phyloP scores from a whole-genome alignment of 2,888 invertebrate genomes.

The Elegia similella region DNA sequence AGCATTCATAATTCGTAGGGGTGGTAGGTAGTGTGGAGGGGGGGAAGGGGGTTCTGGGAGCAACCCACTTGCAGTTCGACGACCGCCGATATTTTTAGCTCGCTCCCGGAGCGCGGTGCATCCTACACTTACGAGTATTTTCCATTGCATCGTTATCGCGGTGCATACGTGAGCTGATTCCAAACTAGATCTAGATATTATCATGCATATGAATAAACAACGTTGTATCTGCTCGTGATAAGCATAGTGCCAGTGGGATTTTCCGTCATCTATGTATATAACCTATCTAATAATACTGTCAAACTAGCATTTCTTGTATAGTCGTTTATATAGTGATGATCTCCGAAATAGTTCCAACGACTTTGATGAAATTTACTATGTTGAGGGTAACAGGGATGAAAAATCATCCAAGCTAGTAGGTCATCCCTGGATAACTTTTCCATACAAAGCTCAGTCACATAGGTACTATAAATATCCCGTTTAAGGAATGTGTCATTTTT shows the following conservation, averaged over 20 bases:
- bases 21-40: slow-evolving; percentile 19
- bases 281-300: not conserved
- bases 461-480: no score
- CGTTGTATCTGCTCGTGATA: slow-evolving; percentile 10
- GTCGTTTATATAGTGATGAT: no score
- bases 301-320: no score
- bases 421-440: no score
- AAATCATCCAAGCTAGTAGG: no score
- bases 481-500: no score
- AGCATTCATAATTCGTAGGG: slow-evolving; percentile 22
- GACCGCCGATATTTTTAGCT: slow-evolving; percentile 74
- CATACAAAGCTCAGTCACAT: no score
- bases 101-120: slow-evolving; percentile 50
- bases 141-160: slow-evolving; percentile 54
- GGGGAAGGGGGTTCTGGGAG: slow-evolving; percentile 39
- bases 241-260: slow-evolving; percentile 7
- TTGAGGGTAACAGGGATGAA: no score
- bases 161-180: slow-evolving; percentile 21
- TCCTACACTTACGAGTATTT: slow-evolving; percentile 49
- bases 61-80: slow-evolving; percentile 69
- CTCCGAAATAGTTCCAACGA: no score
- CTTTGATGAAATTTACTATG: no score
- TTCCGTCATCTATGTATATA: not conserved
- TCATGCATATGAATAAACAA: slow-evolving; percentile 6
- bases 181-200: slow-evolving; percentile 1